Percentiles rank a stretch among this genome's conserved stretches.
These are phyloP conservation scores for Mimas tiliae DNA, from an alignment of 2,888 invertebrate genomes.

Conservation along the genomic window DNA sequence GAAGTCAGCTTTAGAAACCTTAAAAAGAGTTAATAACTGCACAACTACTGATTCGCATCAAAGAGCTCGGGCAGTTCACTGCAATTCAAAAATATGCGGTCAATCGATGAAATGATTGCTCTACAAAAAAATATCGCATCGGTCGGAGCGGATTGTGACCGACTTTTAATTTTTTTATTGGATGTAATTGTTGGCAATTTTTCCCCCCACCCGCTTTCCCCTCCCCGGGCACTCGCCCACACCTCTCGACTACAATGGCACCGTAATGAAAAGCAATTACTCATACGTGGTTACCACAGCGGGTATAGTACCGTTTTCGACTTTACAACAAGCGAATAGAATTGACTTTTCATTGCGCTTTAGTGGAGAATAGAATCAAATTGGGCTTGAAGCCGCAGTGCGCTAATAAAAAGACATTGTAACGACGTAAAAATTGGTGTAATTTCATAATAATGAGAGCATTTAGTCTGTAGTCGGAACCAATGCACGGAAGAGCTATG, in stretches of 20 bases:
- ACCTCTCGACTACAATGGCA: conserved; percentile 69
- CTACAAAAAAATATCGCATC: not conserved
- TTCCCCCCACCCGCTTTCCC: conserved; percentile 37
- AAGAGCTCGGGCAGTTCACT: no score
- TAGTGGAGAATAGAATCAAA: conserved; percentile 75
- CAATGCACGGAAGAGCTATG: conserved; percentile 18
- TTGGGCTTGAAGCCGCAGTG: conserved; percentile 69
- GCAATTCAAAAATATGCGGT: conserved; percentile 23
- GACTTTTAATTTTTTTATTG: conserved; percentile 73
- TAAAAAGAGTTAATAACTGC: no score
- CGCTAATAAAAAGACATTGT: conserved; percentile 82
- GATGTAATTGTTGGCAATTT: conserved; percentile 81
- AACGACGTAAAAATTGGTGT: conserved; percentile 71
- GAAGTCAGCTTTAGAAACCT: no score
- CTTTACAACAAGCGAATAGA: conserved; percentile 43
- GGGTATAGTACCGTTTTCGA: conserved; percentile 40
- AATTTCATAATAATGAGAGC: conserved; percentile 69
- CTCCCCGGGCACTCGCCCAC: conserved; percentile 41
- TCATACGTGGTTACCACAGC: conserved; percentile 78
- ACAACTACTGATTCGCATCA: no score
- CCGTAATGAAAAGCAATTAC: conserved; percentile 84
- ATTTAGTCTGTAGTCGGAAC: conserved; percentile 33
- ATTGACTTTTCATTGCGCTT: conserved; percentile 41
- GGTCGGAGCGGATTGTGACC: conserved; percentile 40
- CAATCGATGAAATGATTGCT: conserved; percentile 20